phyloP scores from a whole-genome alignment of 2,113 vertebrate genomes.

The Amazona vittata region DNA sequence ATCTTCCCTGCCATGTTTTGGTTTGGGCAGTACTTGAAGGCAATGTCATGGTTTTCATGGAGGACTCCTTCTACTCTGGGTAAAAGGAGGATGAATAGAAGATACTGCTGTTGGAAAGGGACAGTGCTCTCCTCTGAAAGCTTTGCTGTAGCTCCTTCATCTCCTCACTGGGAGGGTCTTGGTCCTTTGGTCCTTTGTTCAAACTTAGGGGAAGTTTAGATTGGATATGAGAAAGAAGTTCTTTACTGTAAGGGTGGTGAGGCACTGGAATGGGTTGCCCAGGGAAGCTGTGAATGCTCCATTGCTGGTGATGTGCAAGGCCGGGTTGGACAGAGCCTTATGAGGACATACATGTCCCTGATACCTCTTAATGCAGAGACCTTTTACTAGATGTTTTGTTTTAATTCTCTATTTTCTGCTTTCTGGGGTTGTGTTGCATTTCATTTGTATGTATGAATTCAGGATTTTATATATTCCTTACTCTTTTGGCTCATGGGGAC shows the following conservation, averaged over 20 bases:
- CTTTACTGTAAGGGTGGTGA: no score
- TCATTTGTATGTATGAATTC: neutral
- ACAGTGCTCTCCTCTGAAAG: neutral
- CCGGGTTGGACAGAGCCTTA: no score
- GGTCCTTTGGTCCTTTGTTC: neutral
- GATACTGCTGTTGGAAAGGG: neutral
- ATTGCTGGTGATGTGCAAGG: accelerated
- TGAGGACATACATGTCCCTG: accelerated
- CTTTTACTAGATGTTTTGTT: neutral
- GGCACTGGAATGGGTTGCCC: no score
- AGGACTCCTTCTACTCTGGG: neutral
- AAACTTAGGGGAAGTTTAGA: no score
- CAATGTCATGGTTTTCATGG: neutral
- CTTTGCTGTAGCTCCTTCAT: neutral
- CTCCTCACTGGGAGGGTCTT: neutral
- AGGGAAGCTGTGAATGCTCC: no score
- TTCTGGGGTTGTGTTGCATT: neutral
- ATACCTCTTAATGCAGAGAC: neutral
- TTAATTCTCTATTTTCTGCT: neutral
- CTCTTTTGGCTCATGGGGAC: neutral
- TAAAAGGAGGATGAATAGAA: neutral
- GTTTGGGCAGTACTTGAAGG: neutral
- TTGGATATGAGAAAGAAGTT: no score
- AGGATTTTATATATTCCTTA: neutral
- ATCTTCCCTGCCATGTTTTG: neutral